A percentile compares a stretch with the other conserved stretches of the same genome.
Evolutionary conservation across 53 echinoderm and acorn worm species (phyloP).

Genomic region (Mesocentrotus franciscanus): DNA sequence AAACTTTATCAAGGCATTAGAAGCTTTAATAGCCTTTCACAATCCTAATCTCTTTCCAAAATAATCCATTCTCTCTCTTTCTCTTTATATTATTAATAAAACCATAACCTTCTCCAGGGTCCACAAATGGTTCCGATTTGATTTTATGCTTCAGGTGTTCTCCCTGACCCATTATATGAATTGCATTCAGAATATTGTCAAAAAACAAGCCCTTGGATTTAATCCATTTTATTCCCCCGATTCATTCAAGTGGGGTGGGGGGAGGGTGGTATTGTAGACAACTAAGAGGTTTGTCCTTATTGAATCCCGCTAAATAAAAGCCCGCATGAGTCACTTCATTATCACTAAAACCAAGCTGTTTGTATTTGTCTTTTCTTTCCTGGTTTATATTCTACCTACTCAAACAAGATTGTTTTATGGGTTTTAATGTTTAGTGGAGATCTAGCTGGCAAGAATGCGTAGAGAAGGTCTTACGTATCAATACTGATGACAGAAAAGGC

Average conservation of each 20-base stretch:
- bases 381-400: background rate
- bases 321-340: slow-evolving; percentile 12
- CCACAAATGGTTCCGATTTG: background rate
- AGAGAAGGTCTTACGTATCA: background rate
- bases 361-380: background rate
- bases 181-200: background rate
- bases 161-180: background rate
- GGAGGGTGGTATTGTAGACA: background rate
- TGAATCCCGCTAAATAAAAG: background rate
- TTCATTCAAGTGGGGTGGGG: background rate
- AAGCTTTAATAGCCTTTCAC: background rate
- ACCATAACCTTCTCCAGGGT: background rate
- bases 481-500: background rate
- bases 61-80: background rate
- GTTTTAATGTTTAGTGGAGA: background rate
- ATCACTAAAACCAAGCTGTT: background rate
- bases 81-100: background rate
- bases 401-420: background rate
- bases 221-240: slow-evolving; percentile 29
- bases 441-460: background rate
- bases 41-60: slow-evolving; percentile 27
- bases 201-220: slow-evolving; percentile 32
- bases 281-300: background rate
- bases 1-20: background rate
- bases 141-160: background rate